These are phyloP conservation scores for Polia nebulosa DNA, from an alignment of 2,888 invertebrate genomes.

Conservation along the genomic window DNA sequence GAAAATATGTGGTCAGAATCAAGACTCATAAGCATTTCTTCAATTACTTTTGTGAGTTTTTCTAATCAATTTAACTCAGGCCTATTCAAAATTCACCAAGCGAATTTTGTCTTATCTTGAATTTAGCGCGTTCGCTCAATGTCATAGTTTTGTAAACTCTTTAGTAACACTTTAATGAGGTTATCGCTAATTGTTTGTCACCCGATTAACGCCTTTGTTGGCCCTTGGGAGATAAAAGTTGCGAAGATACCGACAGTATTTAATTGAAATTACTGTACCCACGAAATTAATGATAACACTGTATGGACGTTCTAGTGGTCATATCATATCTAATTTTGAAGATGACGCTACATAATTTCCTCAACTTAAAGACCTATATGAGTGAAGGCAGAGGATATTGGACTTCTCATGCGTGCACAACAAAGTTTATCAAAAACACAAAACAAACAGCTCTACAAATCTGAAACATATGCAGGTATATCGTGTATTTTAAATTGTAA, in stretches of 20 bases:
- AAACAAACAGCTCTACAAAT: slow-evolving; percentile 6
- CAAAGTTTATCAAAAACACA: too few species aligned
- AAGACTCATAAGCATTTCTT: neutral
- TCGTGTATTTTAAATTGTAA: slow-evolving; percentile 10
- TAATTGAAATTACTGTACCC: slow-evolving; percentile 23
- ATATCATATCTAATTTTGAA: neutral
- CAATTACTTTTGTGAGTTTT: neutral
- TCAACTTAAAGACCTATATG: too few species aligned
- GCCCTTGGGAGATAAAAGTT: slow-evolving; percentile 63
- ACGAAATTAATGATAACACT: neutral
- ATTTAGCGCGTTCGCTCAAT: slow-evolving; percentile 46
- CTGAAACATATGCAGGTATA: slow-evolving; percentile 11
- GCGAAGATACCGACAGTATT: slow-evolving; percentile 30
- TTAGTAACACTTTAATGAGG: slow-evolving; percentile 77
- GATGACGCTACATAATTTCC: neutral
- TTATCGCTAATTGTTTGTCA: slow-evolving; percentile 76
- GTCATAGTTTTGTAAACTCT: slow-evolving; percentile 53
- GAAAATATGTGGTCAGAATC: neutral
- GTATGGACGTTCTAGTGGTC: neutral
- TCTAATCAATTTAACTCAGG: neutral
- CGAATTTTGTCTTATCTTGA: slow-evolving; percentile 24
- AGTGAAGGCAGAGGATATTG: too few species aligned
- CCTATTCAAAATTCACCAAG: neutral
- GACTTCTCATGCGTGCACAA: neutral
- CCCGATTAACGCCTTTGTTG: slow-evolving; percentile 69